phyloP scores from a whole-genome alignment of 2,888 invertebrate genomes.

The Mayetiola destructor region DNA sequence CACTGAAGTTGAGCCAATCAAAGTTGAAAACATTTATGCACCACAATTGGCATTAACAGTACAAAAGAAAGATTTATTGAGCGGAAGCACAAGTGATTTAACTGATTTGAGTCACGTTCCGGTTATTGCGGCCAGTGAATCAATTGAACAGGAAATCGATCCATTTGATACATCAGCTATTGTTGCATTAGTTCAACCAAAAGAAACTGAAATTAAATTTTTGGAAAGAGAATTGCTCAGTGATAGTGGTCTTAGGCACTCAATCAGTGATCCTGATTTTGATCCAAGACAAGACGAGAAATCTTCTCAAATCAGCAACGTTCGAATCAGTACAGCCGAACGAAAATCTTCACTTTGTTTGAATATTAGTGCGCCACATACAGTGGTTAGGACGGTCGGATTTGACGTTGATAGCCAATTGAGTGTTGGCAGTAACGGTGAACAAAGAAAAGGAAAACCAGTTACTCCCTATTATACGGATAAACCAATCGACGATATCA shows the following conservation, averaged over 20 bases:
- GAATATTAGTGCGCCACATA: conserved; percentile 36
- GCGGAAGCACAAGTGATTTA: conserved; percentile 62
- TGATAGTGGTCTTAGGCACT: conserved; percentile 36
- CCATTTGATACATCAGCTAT: conserved; percentile 77
- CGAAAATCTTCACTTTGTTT: conserved; percentile 48
- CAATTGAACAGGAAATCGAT: conserved; percentile 49
- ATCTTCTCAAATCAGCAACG: conserved; percentile 18
- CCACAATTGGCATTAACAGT: conserved; percentile 23
- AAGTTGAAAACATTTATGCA: conserved; percentile 20
- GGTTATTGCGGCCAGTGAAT: conserved; percentile 44
- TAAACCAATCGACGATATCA: conserved; percentile 38
- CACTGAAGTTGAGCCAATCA: conserved; percentile 15
- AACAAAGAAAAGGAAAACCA: conserved; percentile 50
- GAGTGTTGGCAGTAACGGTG: conserved; percentile 37
- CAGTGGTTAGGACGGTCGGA: conserved; percentile 38
- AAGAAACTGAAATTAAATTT: conserved; percentile 61
- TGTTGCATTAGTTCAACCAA: conserved; percentile 54
- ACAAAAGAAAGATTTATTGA: conserved; percentile 50
- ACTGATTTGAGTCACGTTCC: conserved; percentile 44
- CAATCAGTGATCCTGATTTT: conserved; percentile 62
- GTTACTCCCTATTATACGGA: conserved; percentile 66
- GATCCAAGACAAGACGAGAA: conserved; percentile 55
- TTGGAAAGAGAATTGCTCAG: conserved; percentile 62
- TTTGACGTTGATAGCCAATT: conserved; percentile 42
- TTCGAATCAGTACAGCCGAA: conserved; percentile 26